Conservation (phyloP, 2,888 invertebrate species). For the Athripsodes cinereus region DNA sequence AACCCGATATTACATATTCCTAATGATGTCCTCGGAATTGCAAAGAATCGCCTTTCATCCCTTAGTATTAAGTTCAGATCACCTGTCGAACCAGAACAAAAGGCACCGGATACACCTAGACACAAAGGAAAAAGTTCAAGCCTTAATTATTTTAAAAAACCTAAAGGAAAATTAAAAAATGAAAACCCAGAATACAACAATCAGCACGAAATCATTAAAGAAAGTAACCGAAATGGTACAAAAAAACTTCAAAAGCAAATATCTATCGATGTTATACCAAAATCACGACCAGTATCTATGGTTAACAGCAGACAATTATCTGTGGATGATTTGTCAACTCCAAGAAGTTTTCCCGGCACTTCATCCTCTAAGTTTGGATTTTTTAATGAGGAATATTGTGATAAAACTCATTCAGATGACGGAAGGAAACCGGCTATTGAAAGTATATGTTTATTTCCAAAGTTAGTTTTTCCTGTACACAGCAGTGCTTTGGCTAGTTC, state of each 20-base stretch:
- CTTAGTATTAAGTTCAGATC: conserved; percentile 46
- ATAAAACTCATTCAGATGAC: conserved; percentile 32
- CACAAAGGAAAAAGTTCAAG: conserved; percentile 35
- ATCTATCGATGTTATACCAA: conserved; percentile 16
- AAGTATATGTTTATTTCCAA: conserved; percentile 41
- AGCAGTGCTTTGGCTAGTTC: conserved; percentile 32
- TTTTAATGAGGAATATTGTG: conserved; percentile 24
- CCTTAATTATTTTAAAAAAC: conserved; percentile 43
- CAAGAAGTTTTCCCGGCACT: conserved; percentile 24
- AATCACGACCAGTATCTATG: conserved; percentile 39
- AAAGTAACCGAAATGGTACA: conserved; percentile 26
- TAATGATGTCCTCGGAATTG: conserved; percentile 43
- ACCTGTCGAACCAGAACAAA: conserved; percentile 35
- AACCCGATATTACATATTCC: conserved; percentile 46
- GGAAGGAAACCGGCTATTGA: conserved; percentile 29
- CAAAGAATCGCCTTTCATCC: conserved; percentile 44
- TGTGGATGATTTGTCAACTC: conserved; percentile 7
- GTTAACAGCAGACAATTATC: conserved; percentile 33
- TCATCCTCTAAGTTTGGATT: conserved; percentile 17
- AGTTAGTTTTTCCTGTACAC: conserved; percentile 39
- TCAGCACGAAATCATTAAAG: conserved; percentile 33
- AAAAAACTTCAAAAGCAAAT: conserved; percentile 19
- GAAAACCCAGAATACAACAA: conserved; percentile 38
- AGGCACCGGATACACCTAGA: conserved; percentile 27
- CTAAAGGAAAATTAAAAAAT: conserved; percentile 38